Base-by-base conservation (phyloP, 2,797 vertebrate genomes). In the Spatula versicolor region DNA sequence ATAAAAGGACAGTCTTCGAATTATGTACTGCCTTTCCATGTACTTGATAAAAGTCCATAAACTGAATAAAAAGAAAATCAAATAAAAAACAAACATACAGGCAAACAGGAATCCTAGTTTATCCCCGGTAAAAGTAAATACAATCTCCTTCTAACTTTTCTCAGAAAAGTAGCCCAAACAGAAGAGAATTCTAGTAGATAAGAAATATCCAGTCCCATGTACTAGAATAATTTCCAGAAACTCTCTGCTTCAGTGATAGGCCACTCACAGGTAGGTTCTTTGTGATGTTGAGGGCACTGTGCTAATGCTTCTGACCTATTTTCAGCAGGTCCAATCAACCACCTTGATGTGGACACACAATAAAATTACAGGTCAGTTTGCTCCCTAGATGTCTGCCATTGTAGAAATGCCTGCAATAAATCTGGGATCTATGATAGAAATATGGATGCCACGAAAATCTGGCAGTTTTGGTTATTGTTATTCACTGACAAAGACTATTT, bases 1-100 rank as follows among this genome's bases (percentile, higher is more conserved):
- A 83, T 28, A 59, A 80, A 91, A 92, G 58, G 30, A 66, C 5
- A 85, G 78, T 84, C 20, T 73, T 9, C 26, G 37, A 35, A 86
- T 84, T 73, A 67, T 11, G 23, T 30, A 15, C 31, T 43, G 14
- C 19, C 7, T 90, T 68, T 83, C 30, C 10, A 18, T 23, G 18
- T 22, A 35, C 50, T 92, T 76, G 37, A 79, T 17, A 60, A 31
- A 90, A 88, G 60, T 84, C 11, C 3, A 14, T 7, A 55, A n/a
- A n/a, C 18, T 45, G 37, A 79, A 69, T 18, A 80, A 80, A 15
- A 28, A 66, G 5, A 22, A 8, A 28, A 58, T 9, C 19, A 20
- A 11, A n/a, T n/a, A 7, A 26, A 3, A 35, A 19, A 23, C 2
- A 17, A 23, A 16, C 8, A 19, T 2, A 39, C 8, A 11, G 4